Percentiles rank a stretch among this genome's conserved stretches.
phyloP scores from a whole-genome alignment of 2,888 invertebrate genomes.

The Philereme vetulata region DNA sequence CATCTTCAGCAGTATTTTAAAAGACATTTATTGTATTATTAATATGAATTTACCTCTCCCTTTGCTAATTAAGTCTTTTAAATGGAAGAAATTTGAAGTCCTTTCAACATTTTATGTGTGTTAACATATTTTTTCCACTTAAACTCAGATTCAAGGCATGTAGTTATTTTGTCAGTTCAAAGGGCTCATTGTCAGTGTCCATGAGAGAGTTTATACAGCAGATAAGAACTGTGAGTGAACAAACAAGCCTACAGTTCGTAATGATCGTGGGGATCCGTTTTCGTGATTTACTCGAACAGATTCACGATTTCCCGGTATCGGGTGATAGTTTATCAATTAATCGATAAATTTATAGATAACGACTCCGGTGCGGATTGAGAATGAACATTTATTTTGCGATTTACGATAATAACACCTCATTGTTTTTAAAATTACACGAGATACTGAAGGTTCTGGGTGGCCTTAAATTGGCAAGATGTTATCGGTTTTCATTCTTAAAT shows the following conservation, averaged over 20 bases:
- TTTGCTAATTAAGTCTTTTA: too few relatives aligned
- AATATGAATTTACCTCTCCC: too few relatives aligned
- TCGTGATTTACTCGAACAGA: slow-evolving; percentile 42
- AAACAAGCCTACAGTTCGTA: slow-evolving; percentile 40
- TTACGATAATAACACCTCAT: slow-evolving; percentile 10
- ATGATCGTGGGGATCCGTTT: slow-evolving; percentile 33
- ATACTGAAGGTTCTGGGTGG: neutral
- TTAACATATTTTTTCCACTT: slow-evolving; percentile 1
- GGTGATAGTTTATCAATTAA: slow-evolving; percentile 36
- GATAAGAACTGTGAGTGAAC: slow-evolving; percentile 42
- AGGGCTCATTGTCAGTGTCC: slow-evolving; percentile 50
- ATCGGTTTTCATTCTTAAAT: too few relatives aligned
- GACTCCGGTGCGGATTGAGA: slow-evolving; percentile 18
- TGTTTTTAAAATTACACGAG: slow-evolving; percentile 2
- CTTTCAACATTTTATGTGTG: too few relatives aligned
- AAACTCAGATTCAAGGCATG: slow-evolving; percentile 10
- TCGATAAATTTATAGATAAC: slow-evolving; percentile 31
- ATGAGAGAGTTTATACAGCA: slow-evolving; percentile 55
- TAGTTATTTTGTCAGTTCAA: slow-evolving; percentile 42
- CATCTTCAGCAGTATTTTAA: too few relatives aligned
- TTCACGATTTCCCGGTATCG: slow-evolving; percentile 38
- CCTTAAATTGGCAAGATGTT: neutral
- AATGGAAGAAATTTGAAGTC: too few relatives aligned
- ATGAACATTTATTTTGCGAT: slow-evolving; percentile 12
- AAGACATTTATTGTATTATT: too few relatives aligned